Percentiles rank a stretch among this genome's conserved stretches.
Conservation (phyloP, 1,140 invertebrate species). For the Gerris buenoi region DNA sequence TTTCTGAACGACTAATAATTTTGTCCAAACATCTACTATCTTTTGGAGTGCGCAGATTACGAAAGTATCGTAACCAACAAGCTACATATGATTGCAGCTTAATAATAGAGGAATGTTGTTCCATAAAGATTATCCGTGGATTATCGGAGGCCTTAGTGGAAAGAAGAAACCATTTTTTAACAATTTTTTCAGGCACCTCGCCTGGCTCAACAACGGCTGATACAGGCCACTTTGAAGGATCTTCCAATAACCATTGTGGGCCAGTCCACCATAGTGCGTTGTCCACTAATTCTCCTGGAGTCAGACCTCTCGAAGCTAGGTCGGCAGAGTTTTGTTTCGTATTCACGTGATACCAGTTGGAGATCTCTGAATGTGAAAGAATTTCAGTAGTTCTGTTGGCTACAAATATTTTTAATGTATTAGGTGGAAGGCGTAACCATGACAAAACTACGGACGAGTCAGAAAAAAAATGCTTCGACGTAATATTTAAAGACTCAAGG, state of each 20-base stretch:
- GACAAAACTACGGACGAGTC: constrained; percentile 25
- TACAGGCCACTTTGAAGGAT: constrained; percentile 2
- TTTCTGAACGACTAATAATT: not conserved
- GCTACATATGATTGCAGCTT: not conserved
- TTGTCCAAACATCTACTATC: not conserved
- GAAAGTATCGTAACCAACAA: not conserved
- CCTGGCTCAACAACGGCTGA: not conserved
- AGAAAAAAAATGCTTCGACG: constrained; percentile 21
- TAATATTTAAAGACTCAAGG: constrained; percentile 16
- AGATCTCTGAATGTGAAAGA: not conserved
- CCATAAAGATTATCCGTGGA: not conserved
- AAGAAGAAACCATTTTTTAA: not conserved
- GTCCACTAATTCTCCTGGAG: not conserved
- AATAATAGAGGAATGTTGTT: not conserved
- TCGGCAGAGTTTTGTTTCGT: constrained; percentile 11
- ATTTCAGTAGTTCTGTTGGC: constrained; percentile 8
- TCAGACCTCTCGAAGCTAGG: constrained; percentile 8
- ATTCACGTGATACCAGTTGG: constrained; percentile 11
- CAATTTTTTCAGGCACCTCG: not conserved
- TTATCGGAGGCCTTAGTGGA: not conserved
- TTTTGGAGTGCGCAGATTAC: not conserved
- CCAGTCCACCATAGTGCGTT: not conserved
- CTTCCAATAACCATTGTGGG: not conserved
- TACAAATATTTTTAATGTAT: not conserved
- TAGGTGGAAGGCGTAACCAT: constrained; percentile 20